These are phyloP conservation scores for Drepana falcataria DNA, from an alignment of 2,888 invertebrate genomes.

Conservation along the genomic window DNA sequence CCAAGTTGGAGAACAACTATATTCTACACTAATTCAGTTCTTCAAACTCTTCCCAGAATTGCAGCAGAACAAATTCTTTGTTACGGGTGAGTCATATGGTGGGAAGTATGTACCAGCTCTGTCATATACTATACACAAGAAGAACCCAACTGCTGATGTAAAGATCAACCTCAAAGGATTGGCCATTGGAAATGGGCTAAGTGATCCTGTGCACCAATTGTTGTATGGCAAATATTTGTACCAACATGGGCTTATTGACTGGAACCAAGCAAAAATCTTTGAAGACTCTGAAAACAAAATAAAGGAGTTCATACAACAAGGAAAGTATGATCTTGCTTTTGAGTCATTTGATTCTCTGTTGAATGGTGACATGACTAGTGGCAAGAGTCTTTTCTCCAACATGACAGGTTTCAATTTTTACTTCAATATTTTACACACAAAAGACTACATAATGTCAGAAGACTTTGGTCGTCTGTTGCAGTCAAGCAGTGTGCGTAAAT, in stretches of 20 bases:
- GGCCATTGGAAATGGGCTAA: constrained; percentile 88
- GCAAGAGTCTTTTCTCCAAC: constrained; percentile 83
- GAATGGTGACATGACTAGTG: constrained; percentile 81
- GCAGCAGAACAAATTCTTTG: constrained; percentile 87
- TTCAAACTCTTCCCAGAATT: constrained; percentile 89
- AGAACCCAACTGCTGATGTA: constrained; percentile 80
- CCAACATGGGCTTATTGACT: constrained; percentile 85
- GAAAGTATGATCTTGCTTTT: constrained; percentile 84
- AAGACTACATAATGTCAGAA: constrained; percentile 67
- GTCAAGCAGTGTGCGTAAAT: constrained; percentile 79
- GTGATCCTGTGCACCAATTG: constrained; percentile 88
- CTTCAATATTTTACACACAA: constrained; percentile 84
- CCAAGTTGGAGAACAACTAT: constrained; percentile 88
- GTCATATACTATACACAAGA: constrained; percentile 84
- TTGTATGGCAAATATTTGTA: constrained; percentile 89
- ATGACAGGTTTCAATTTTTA: constrained; percentile 87
- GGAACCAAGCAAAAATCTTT: constrained; percentile 80
- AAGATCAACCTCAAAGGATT: constrained; percentile 85
- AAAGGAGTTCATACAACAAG: constrained; percentile 78
- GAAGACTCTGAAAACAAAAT: constrained; percentile 79
- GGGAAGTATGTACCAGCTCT: constrained; percentile 89
- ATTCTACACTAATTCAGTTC: constrained; percentile 88
- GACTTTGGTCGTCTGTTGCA: constrained; percentile 82
- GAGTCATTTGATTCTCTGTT: constrained; percentile 84
- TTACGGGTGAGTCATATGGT: constrained; percentile 94